These are phyloP conservation scores for Hydropsyche betteni DNA, from an alignment of 2,888 invertebrate genomes.

Conservation along the genomic window DNA sequence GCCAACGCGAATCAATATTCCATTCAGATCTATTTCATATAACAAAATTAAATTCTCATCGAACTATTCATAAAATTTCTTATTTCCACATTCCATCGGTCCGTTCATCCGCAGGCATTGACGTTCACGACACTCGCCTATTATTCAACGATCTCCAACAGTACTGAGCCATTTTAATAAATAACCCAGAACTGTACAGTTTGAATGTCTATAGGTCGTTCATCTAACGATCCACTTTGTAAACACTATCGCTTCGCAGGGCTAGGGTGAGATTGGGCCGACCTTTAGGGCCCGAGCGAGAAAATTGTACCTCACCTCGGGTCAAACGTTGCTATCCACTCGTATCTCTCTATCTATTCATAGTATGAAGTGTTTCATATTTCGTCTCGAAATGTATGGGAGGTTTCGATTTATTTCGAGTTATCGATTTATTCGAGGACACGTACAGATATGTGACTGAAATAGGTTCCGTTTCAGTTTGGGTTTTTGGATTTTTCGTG, in stretches of 20 bases:
- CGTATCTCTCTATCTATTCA: not conserved
- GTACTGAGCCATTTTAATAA: constrained; percentile 32
- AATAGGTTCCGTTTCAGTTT: no score
- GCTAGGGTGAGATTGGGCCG: constrained; percentile 18
- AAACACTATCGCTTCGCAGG: constrained; percentile 36
- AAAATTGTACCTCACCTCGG: constrained; percentile 27
- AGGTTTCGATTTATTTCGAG: no score
- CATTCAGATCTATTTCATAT: no score
- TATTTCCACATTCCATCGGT: not conserved
- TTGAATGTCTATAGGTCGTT: constrained; percentile 37
- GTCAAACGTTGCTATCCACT: constrained; percentile 17
- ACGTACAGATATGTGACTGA: no score
- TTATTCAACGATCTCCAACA: constrained; percentile 26
- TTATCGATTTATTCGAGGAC: no score
- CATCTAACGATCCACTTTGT: constrained; percentile 39
- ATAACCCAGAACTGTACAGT: constrained; percentile 27
- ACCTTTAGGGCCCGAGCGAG: not conserved
- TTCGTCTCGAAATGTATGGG: no score
- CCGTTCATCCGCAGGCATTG: no score
- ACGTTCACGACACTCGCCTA: not conserved
- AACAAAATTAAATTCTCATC: no score
- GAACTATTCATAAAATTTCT: not conserved
- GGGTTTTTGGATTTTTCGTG: no score
- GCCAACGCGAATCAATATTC: no score
- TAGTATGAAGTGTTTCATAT: no score